Evolutionary conservation across 2,888 invertebrate genomes (phyloP).

Genomic region (Eulithis testata): DNA sequence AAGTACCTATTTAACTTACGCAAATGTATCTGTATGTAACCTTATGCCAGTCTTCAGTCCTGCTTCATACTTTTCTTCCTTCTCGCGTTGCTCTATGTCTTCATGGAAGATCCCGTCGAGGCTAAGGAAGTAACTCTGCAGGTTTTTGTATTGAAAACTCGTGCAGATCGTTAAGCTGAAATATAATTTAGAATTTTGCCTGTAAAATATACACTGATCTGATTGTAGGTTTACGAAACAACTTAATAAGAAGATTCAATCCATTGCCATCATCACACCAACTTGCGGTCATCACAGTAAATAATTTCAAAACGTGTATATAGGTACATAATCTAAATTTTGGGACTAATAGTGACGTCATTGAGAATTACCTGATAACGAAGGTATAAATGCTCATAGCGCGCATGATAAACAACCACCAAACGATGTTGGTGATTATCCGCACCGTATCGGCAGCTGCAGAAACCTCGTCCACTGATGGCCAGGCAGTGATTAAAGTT

Average conservation of each 20-base stretch:
- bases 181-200: neutral
- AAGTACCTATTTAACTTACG: slow-evolving; percentile 48
- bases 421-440: slow-evolving; percentile 43
- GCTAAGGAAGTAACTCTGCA: slow-evolving; percentile 59
- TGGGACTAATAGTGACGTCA: neutral
- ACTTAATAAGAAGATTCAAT: no score
- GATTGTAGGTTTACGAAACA: no score
- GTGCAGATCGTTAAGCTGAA: slow-evolving; percentile 45
- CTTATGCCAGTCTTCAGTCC: slow-evolving; percentile 59
- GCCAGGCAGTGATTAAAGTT: slow-evolving; percentile 54
- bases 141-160: slow-evolving; percentile 58
- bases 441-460: slow-evolving; percentile 41
- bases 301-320: no score
- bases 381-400: slow-evolving; percentile 43
- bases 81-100: slow-evolving; percentile 47
- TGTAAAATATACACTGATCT: neutral
- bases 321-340: no score
- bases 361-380: slow-evolving; percentile 37
- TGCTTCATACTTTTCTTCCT: slow-evolving; percentile 54
- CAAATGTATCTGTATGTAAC: slow-evolving; percentile 57
- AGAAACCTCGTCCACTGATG: slow-evolving; percentile 50
- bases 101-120: slow-evolving; percentile 53
- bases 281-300: no score
- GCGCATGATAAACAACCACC: slow-evolving; percentile 50
- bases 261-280: no score